Evolutionary conservation across 2,113 vertebrate genomes (phyloP).

Genomic region (Psammodynastes pulverulentus): DNA sequence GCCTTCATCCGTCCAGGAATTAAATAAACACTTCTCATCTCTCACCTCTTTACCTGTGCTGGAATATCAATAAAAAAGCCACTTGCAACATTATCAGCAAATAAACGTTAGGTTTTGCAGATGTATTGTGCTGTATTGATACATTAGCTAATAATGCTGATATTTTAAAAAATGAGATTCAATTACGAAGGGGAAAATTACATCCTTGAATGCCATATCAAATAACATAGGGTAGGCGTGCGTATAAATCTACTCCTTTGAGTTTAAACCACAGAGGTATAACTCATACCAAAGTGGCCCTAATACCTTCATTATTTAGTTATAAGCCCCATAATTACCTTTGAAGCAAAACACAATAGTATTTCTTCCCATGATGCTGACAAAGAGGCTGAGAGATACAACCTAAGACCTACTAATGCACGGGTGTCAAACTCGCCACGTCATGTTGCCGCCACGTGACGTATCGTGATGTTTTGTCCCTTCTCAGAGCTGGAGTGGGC

Average conservation of each 20-base stretch:
- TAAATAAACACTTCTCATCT: not conserved
- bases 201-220: not conserved
- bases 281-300: not conserved
- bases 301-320: not conserved
- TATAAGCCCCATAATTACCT: not conserved
- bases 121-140: not conserved
- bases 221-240: not conserved
- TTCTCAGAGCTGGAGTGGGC: too few species aligned
- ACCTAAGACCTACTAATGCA: not conserved
- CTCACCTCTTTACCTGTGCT: not conserved
- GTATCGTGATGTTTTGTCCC: too few species aligned
- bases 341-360: not conserved
- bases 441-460: too few species aligned
- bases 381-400: not conserved
- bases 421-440: too few species aligned
- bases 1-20: not conserved
- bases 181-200: not conserved
- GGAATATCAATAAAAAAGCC: not conserved
- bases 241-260: not conserved
- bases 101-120: not conserved
- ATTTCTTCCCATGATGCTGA: not conserved
- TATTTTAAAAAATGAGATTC: not conserved
- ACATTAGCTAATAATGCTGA: not conserved
- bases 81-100: not conserved
- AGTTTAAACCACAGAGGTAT: not conserved